Evolutionary conservation across 2,113 vertebrate genomes (phyloP).

Genomic region (Heterocephalus glaber): DNA sequence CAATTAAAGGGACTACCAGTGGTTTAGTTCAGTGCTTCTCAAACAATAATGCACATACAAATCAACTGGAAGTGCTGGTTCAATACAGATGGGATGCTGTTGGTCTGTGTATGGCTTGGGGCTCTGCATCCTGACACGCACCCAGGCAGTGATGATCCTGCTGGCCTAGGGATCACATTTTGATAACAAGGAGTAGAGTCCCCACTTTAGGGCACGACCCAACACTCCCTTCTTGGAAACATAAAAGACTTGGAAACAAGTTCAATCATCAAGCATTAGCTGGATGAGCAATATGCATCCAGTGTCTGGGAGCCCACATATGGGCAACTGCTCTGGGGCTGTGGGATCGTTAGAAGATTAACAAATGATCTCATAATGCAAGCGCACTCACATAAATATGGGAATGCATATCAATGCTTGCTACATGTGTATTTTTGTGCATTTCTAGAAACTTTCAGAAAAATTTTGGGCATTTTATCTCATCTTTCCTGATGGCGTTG

Average conservation of each 20-base stretch:
- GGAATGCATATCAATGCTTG: neutral
- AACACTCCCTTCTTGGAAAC: neutral
- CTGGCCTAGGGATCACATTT: neutral
- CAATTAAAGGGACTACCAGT: neutral
- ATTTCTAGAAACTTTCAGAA: conserved; percentile 1
- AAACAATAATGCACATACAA: neutral
- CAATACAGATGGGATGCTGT: neutral
- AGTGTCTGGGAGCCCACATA: neutral
- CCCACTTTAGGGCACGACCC: neutral
- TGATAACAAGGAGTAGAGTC: neutral
- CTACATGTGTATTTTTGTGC: neutral
- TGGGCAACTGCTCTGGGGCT: neutral
- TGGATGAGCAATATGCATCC: neutral
- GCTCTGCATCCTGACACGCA: neutral
- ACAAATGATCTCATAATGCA: neutral
- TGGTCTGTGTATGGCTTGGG: neutral
- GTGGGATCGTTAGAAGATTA: neutral
- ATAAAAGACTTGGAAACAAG: conserved; percentile 9
- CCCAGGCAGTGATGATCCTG: neutral
- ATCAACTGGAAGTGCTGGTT: neutral
- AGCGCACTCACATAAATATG: neutral
- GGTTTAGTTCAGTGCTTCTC: neutral
- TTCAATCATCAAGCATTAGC: neutral
- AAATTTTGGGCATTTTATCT: neutral
- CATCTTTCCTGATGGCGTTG: conserved; percentile 34